Conservation (phyloP, 2,888 invertebrate species). For the Xanthia icteritia region DNA sequence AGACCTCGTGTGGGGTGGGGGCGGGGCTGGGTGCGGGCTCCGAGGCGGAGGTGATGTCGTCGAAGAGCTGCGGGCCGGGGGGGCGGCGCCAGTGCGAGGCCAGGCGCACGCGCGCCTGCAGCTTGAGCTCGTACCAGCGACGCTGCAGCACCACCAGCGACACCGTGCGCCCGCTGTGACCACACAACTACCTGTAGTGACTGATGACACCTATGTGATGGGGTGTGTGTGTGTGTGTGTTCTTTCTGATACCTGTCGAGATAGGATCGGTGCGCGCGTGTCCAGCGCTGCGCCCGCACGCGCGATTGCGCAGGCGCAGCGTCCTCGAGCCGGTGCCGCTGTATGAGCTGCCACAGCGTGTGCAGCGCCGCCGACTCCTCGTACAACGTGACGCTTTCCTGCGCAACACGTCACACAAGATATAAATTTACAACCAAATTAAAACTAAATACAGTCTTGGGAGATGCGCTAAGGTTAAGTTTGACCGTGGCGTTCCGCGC, state of each 20-base stretch:
- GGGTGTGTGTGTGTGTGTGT: not conserved
- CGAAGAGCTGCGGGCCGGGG: not conserved
- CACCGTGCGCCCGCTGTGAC: constrained; percentile 47
- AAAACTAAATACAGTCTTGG: not conserved
- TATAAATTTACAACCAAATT: not conserved
- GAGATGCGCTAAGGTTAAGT: not conserved
- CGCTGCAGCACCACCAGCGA: constrained; percentile 72
- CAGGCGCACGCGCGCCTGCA: constrained; percentile 50
- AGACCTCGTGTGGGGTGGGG: not conserved
- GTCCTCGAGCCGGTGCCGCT: constrained; percentile 50
- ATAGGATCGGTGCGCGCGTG: constrained; percentile 38
- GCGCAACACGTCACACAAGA: not conserved
- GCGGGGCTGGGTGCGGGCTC: not conserved
- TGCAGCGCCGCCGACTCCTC: constrained; percentile 63
- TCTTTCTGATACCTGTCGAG: constrained; percentile 18
- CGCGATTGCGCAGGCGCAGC: constrained; percentile 20
- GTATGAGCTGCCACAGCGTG: constrained; percentile 66
- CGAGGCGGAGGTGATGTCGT: not conserved
- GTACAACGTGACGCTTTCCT: constrained; percentile 39
- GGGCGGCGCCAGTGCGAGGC: constrained; percentile 40
- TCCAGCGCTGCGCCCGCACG: constrained; percentile 49
- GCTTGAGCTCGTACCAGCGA: constrained; percentile 74
- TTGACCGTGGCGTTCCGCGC: too few relatives aligned
- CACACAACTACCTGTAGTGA: constrained; percentile 4
- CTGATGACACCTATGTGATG: not conserved